phyloP scores from a whole-genome alignment of 2,888 invertebrate genomes.

The Flabesymbios commensalis region DNA sequence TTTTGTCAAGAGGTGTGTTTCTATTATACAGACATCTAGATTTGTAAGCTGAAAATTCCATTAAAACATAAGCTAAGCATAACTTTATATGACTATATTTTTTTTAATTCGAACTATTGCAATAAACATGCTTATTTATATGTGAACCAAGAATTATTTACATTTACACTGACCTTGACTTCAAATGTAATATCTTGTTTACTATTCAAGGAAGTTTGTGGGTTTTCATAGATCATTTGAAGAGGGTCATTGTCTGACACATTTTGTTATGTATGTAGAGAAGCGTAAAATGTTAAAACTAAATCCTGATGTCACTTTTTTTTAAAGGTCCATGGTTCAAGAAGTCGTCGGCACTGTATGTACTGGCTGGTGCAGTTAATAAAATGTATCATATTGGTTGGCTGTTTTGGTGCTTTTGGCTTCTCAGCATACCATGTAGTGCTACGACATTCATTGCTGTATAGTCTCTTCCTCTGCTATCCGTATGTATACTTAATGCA shows the following conservation, averaged over 20 bases:
- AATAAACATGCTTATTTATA: no score
- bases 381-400: constrained; percentile 39
- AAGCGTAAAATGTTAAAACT: no score
- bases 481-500: constrained; percentile 92
- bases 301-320: no score
- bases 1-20: constrained; percentile 63
- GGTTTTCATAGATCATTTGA: no score
- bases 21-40: neutral
- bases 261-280: no score
- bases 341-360: constrained; percentile 13
- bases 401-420: constrained; percentile 70
- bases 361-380: constrained; percentile 49
- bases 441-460: constrained; percentile 71
- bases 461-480: constrained; percentile 83
- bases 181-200: no score
- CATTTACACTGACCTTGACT: no score
- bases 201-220: no score
- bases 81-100: no score
- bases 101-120: no score
- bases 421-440: constrained; percentile 65
- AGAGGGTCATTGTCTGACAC: no score
- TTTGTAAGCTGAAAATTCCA: neutral
- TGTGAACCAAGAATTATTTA: no score
- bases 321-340: neutral
- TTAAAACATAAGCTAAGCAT: neutral